Evolutionary conservation across 2,113 vertebrate genomes (phyloP), one percentile per base, ranked within the genome.

Genomic region (Ellobius talpinus): DNA sequence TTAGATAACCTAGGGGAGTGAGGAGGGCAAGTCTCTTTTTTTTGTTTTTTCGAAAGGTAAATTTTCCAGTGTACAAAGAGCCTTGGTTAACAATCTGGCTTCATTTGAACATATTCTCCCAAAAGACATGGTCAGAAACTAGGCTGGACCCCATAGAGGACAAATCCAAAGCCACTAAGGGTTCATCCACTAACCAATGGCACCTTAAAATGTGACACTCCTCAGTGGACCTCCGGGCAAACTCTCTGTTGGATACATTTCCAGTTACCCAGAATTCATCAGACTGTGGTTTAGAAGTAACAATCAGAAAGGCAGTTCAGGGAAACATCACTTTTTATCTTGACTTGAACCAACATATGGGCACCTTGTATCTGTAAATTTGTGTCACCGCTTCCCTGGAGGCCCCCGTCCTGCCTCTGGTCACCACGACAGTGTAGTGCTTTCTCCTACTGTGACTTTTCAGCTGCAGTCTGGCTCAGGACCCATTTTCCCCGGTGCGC

Each of bases 371-470:
- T 74, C 31, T 55, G 50, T 73, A 2, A 17, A 33, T 47, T 0
- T 86, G 5, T 76, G 7, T 29, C 58, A 16, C 81, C 63, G 81
- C 3, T 8, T 45, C 81, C n/a, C 81, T 31, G n/a, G 26, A 63
- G 58, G 81, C 81, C 23, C 26, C n/a, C 13, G 8, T 29, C 58
- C 55, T 84, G 55, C n/a, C n/a, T 63, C 3, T 84, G 99, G 98
- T 98, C 50, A 90, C 97, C 2, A 91, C 98, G 84, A 45, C 86
- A 13, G 98, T 19, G 7, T 99, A 82, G 98, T 98, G 9, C 87
- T 99, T 93, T 98, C 91, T 1, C 99, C 98, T 2, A 98, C 98
- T 0, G 97, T 99, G 79, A 99, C 98, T 0, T 99, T 99, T 58
- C 55, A 58, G 17, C 55, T 6, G 55, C 17, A 97, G 24, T 65